These are phyloP conservation scores for Eupeodes corollae DNA, from an alignment of 1,140 invertebrate genomes.

Conservation along the genomic window DNA sequence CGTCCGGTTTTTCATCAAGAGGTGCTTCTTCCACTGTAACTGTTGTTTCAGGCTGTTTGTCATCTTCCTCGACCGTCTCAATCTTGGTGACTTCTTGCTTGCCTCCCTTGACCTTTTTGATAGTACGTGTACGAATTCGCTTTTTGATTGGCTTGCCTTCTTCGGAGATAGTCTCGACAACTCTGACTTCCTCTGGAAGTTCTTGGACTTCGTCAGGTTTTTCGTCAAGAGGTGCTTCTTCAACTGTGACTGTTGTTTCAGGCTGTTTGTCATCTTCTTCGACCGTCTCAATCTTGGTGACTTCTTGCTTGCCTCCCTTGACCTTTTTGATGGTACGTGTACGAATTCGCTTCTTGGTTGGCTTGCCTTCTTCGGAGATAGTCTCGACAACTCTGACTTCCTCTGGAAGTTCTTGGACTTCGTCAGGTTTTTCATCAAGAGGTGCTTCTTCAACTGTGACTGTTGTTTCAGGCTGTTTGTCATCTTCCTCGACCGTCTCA, in stretches of 20 bases:
- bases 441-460: constrained; percentile 7
- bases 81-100: constrained; percentile 30
- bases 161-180: constrained; percentile 9
- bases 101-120: constrained; percentile 22
- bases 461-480: constrained; percentile 9
- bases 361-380: constrained; percentile 17
- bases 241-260: constrained; percentile 16
- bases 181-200: constrained; percentile 25
- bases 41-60: constrained; percentile 2
- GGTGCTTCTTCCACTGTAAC: constrained; percentile 6
- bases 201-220: constrained; percentile 19
- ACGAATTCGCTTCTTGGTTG: constrained; percentile 10
- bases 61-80: constrained; percentile 18
- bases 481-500: constrained; percentile 8
- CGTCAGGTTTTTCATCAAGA: constrained; percentile 6
- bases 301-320: constrained; percentile 4
- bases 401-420: constrained; percentile 6
- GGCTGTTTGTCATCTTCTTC: constrained; percentile 8
- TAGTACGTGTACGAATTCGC: constrained; percentile 14
- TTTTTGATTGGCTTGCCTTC: constrained; percentile 19
- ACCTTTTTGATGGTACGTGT: constrained; percentile 11
- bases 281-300: constrained; percentile 7
- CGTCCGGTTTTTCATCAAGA: constrained; percentile 12
- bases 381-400: constrained; percentile 16
- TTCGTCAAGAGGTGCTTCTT: constrained; percentile 1